Conservation (phyloP, 1,140 invertebrate genomes). For the Heterodera schachtii region DNA sequence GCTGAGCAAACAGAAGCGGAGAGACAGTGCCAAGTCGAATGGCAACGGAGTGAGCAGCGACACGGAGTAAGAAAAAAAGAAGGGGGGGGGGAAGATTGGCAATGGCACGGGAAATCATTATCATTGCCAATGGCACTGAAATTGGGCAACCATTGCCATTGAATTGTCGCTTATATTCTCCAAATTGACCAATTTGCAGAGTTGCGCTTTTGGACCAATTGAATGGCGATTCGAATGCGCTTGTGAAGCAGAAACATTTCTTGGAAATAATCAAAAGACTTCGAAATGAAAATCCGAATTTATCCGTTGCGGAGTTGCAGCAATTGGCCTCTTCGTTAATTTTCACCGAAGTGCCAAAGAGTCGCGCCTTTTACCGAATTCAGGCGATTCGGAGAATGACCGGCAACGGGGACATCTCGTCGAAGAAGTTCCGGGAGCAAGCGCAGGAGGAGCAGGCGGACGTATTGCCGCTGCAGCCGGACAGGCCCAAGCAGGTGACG, state of each 20-base stretch:
- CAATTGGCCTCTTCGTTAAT: slow-evolving; percentile 91
- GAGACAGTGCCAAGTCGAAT: slow-evolving; percentile 28
- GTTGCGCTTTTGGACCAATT: slow-evolving; percentile 41
- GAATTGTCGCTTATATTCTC: neutral
- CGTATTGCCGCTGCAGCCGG: slow-evolving; percentile 39
- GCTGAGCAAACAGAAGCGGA: slow-evolving; percentile 26
- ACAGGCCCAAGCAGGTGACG: slow-evolving; percentile 58
- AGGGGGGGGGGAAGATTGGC: neutral
- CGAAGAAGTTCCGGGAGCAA: slow-evolving; percentile 67
- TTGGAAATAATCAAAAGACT: slow-evolving; percentile 84
- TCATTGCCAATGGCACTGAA: too few species aligned
- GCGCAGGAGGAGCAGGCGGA: slow-evolving; percentile 31
- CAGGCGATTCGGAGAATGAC: slow-evolving; percentile 92
- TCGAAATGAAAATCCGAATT: slow-evolving; percentile 81
- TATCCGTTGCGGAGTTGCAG: slow-evolving; percentile 82
- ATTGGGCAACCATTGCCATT: too few species aligned
- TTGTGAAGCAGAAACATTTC: slow-evolving; percentile 89
- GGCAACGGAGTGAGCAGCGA: slow-evolving; percentile 38
- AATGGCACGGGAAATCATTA: neutral
- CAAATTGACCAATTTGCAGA: slow-evolving; percentile 33
- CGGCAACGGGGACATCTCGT: slow-evolving; percentile 80
- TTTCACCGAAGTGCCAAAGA: slow-evolving; percentile 87
- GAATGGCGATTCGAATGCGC: slow-evolving; percentile 65
- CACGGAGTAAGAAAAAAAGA: slow-evolving; percentile 50
- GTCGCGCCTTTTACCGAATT: slow-evolving; percentile 92